A percentile compares a stretch with the other conserved stretches of the same genome.
These are phyloP conservation scores for Neolamprologus modestus DNA, from an alignment of 2,113 vertebrate species.

Conservation along the genomic window DNA sequence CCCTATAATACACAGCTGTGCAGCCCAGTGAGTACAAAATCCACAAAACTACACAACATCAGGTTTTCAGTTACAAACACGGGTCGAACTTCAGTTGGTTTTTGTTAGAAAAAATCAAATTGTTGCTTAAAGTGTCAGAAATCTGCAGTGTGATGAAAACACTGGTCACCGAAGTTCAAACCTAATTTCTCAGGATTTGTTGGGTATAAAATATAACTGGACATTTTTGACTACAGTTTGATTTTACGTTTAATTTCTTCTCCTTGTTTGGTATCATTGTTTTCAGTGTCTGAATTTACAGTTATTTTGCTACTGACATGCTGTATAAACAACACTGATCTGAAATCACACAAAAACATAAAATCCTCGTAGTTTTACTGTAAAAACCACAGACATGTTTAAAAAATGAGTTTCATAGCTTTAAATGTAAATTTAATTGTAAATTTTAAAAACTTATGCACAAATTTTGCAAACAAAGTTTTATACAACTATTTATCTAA, in stretches of 20 bases:
- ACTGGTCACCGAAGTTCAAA: accelerated
- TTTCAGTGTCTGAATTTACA: not conserved
- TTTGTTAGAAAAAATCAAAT: not conserved
- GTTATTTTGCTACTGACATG: not conserved
- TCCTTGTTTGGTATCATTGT: not conserved
- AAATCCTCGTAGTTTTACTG: not conserved
- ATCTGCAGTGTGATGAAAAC: not conserved
- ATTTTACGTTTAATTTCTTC: not conserved
- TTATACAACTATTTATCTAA: not conserved
- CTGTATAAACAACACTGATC: not conserved
- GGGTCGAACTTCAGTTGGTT: not conserved
- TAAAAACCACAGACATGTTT: not conserved
- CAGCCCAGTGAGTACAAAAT: not conserved
- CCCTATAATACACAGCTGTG: accelerated
- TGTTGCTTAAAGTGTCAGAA: not conserved
- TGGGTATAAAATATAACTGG: not conserved
- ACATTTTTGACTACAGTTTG: not conserved
- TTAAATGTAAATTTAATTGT: not conserved
- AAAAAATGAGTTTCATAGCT: not conserved
- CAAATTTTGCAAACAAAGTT: not conserved
- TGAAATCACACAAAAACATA: not conserved
- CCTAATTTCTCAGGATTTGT: not conserved
- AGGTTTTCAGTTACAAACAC: not conserved
- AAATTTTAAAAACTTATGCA: not conserved
- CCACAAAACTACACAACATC: not conserved